Percentiles rank a stretch among this genome's conserved stretches.
Evolutionary conservation across 2,797 vertebrate species (phyloP).

Genomic region (Lithobates sylvaticus): DNA sequence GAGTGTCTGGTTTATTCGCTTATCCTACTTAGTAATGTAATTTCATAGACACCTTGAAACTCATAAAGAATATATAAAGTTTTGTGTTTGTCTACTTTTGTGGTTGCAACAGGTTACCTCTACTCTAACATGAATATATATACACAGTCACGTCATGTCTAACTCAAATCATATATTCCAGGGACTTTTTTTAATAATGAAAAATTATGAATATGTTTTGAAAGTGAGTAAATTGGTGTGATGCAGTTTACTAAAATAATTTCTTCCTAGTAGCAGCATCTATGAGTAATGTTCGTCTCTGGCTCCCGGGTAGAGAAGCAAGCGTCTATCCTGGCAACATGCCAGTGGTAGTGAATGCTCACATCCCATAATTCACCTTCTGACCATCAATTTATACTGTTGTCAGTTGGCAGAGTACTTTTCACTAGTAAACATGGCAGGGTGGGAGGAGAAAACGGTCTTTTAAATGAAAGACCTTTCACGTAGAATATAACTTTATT

Average conservation of each 20-base stretch:
- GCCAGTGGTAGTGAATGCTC: slow-evolving; percentile 5
- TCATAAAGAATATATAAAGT: no score
- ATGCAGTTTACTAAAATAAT: slow-evolving; percentile 50
- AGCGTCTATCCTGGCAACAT: not conserved
- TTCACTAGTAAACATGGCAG: slow-evolving; percentile 4
- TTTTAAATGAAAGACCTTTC: slow-evolving; percentile 25
- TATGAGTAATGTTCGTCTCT: slow-evolving; percentile 46
- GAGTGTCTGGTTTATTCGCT: no score
- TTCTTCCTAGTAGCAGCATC: slow-evolving; percentile 33
- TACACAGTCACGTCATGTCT: not conserved
- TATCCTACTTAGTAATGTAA: no score
- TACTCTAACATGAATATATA: no score
- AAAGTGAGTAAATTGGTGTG: slow-evolving; percentile 48
- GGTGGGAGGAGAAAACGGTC: slow-evolving; percentile 5
- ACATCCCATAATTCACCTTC: slow-evolving; percentile 48
- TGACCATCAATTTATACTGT: slow-evolving; percentile 32
- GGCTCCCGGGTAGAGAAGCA: slow-evolving; percentile 26
- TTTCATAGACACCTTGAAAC: no score
- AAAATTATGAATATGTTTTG: slow-evolving; percentile 54
- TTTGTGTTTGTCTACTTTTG: no score
- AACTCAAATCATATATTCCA: slow-evolving; percentile 39
- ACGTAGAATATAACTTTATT: slow-evolving; percentile 17
- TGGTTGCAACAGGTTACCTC: no score
- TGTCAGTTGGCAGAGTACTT: not conserved
- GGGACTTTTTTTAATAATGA: slow-evolving; percentile 26